Evolutionary conservation across 2,113 vertebrate species (phyloP).

Genomic region (Etheostoma spectabile): DNA sequence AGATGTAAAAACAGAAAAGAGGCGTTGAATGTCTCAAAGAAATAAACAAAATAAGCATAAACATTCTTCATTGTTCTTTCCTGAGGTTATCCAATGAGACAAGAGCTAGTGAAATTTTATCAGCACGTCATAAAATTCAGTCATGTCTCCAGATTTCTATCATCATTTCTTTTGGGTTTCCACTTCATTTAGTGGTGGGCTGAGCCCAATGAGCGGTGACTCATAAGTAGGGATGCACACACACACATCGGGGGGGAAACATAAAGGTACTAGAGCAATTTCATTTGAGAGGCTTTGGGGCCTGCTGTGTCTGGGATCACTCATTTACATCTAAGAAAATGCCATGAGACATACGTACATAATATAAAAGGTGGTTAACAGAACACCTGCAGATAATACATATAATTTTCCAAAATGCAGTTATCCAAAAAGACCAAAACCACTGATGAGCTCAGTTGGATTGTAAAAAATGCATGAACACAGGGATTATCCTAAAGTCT

Average conservation of each 20-base stretch:
- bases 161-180: constrained; percentile 73
- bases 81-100: constrained; percentile 50
- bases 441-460: neutral
- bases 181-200: constrained; percentile 80
- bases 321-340: constrained; percentile 42
- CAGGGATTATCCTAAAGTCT: neutral
- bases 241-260: constrained; percentile 22
- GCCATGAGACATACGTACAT: constrained; percentile 25
- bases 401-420: neutral
- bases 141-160: constrained; percentile 66
- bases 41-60: constrained; percentile 23
- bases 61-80: constrained; percentile 23
- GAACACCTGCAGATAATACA: constrained; percentile 23
- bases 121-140: constrained; percentile 73
- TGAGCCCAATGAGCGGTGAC: constrained; percentile 62
- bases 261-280: constrained; percentile 79
- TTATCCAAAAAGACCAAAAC: constrained; percentile 10
- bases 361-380: constrained; percentile 14
- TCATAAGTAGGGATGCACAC: constrained; percentile 72
- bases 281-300: constrained; percentile 72
- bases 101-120: constrained; percentile 67
- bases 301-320: constrained; percentile 47
- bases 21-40: neutral
- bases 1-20: too few relatives aligned
- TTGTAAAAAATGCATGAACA: neutral